Evolutionary conservation across 2,113 vertebrate species (phyloP).

Genomic region (Hemiscyllium ocellatum): DNA sequence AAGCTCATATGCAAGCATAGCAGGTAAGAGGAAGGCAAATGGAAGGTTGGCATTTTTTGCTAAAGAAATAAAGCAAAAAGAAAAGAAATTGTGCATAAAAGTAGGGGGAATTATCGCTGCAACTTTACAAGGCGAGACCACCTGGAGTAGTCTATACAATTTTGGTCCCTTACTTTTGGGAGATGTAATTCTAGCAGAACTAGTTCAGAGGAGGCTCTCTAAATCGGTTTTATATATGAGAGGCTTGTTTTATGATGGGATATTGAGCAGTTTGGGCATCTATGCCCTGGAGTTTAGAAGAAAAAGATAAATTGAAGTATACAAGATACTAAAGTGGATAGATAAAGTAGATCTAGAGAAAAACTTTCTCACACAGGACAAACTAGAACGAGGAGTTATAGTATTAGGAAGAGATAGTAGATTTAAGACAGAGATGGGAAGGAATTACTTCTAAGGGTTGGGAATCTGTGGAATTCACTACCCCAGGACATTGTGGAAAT

Average conservation of each 20-base stretch:
- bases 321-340: neutral
- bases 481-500: too few relatives aligned
- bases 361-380: neutral
- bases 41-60: neutral
- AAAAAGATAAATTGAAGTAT: neutral
- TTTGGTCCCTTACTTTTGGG: too few relatives aligned
- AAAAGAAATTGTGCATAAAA: neutral
- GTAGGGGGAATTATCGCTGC: neutral
- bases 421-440: neutral
- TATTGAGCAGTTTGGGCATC: neutral
- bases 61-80: neutral
- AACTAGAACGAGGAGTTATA: neutral
- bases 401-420: neutral
- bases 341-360: neutral
- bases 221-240: neutral
- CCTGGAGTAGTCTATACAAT: too few relatives aligned
- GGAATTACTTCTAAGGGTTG: neutral
- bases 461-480: too few relatives aligned
- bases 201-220: neutral
- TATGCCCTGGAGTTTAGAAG: neutral
- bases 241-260: neutral
- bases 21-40: too few relatives aligned
- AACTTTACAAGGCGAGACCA: neutral
- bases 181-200: neutral
- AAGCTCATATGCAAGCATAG: too few relatives aligned